Evolutionary conservation across 2,113 vertebrate species (phyloP).

Genomic region (Crypturellus undulatus): DNA sequence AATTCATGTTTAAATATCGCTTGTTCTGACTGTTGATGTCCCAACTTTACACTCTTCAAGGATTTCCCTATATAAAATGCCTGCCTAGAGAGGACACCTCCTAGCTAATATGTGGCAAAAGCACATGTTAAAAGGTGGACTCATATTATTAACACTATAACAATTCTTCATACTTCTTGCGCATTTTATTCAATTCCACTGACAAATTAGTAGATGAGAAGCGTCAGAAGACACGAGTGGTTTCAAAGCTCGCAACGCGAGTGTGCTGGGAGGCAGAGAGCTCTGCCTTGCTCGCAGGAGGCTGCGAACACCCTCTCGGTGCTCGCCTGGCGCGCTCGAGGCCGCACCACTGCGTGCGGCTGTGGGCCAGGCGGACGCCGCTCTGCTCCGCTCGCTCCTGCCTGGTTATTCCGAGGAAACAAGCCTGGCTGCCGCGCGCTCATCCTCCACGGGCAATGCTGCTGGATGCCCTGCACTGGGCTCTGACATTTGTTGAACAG

Average conservation of each 20-base stretch:
- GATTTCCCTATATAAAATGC: background rate
- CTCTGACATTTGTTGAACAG: accelerated
- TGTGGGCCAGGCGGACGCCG: background rate
- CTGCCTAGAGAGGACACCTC: accelerated
- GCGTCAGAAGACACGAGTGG: background rate
- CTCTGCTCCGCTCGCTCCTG: accelerated
- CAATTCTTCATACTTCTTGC: background rate
- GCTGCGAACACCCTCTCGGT: background rate
- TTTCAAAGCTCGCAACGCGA: accelerated
- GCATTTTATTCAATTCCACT: background rate
- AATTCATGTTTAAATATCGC: background rate
- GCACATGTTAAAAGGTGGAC: background rate
- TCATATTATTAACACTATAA: background rate
- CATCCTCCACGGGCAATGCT: accelerated
- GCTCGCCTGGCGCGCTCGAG: no score
- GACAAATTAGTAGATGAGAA: background rate
- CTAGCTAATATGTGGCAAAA: background rate
- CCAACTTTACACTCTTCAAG: background rate
- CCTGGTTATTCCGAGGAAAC: background rate
- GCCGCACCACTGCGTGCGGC: no score
- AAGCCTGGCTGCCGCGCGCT: background rate
- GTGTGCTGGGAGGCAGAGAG: accelerated
- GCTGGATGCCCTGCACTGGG: background rate
- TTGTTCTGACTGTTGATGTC: background rate
- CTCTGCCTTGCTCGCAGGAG: background rate